Base-by-base conservation (phyloP, 64 coral and sea anemone species). In the Dendrophyllia cribrosa region DNA sequence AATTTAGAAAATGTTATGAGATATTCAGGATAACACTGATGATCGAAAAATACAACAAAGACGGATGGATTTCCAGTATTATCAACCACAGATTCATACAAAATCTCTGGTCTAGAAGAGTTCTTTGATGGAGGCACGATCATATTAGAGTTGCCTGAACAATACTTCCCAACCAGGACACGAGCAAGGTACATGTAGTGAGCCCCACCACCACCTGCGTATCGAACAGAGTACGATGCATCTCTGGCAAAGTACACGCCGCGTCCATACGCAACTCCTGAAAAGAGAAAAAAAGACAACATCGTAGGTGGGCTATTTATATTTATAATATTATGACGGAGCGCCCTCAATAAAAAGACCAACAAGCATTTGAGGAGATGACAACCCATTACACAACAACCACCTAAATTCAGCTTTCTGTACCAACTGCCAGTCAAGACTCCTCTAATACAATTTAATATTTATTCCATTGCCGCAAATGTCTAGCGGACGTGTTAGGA, bases 231-330 rank as follows among this genome's bases (percentile, higher is more conserved):
- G 70, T 79, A 89, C 6, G 74, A 78, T 5, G 88, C 64, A 44
- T 92, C 26, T 66, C 52, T 55, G 10, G 91, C 84, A 86, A 87
- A 88, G 74, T 93, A 93, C 2, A 93, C 91, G 1, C 91, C 91
- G 16, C 87, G 74, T 51, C 74, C 74, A 56, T 56, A 53, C 4
- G 46, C 4, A 9, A 47, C 45, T 55, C 74, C 74, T 76, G 17
- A n/a, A 53, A 53, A 7, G 1, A 77, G 3, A 51, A 72, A 47
- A 3, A 61, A 60, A 60, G 22, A 72, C 11, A 7, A 9, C 59
- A 61, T 61, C 9, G 16, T 12, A 0, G 10, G 59, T 9, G 59
- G 16, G 59, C 3, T 0, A 34, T 61, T 61, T 17, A 17, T 61
- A 12, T 61, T 17, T 61, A 12, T 13, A 17, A 24, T 34, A 74